Percentiles rank a stretch among this genome's conserved stretches.
Evolutionary conservation across 2,888 invertebrate species (phyloP).

Genomic region (Campaea margaritaria): DNA sequence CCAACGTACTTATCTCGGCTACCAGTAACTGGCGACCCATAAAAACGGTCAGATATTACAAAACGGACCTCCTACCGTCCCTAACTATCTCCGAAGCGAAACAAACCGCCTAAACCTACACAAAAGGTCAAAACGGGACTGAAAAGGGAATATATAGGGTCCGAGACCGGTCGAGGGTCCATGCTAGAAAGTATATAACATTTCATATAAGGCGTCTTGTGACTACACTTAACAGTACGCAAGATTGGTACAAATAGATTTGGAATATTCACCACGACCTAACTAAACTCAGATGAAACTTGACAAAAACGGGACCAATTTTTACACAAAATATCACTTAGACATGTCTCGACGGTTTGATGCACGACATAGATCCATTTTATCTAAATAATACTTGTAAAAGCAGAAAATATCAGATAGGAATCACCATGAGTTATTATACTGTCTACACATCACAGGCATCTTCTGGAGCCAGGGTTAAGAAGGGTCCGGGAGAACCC

Average conservation of each 20-base stretch:
- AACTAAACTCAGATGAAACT: too few relatives aligned
- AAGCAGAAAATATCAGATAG: constrained; percentile 1
- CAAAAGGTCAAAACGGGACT: constrained; percentile 72
- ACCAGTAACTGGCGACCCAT: constrained; percentile 25
- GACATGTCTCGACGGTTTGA: too few relatives aligned
- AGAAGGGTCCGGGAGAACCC: constrained; percentile 76
- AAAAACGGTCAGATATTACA: constrained; percentile 32
- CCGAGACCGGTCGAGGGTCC: constrained; percentile 47
- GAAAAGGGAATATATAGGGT: constrained; percentile 53
- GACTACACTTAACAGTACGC: neutral
- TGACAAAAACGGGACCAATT: too few relatives aligned
- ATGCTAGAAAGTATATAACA: constrained; percentile 84
- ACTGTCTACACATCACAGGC: constrained; percentile 48
- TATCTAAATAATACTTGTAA: neutral
- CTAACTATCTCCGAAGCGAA: constrained; percentile 47
- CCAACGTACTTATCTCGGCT: constrained; percentile 26
- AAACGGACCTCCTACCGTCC: constrained; percentile 22
- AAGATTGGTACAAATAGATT: neutral
- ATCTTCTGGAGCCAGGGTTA: constrained; percentile 82
- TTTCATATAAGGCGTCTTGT: constrained; percentile 43
- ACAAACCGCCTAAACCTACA: constrained; percentile 72
- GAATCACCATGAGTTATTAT: constrained; percentile 33
- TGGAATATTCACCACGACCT: neutral
- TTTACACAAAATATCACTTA: too few relatives aligned
- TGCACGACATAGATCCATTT: too few relatives aligned